Evolutionary conservation across 2,888 invertebrate genomes (phyloP), one percentile per base, ranked within the genome.

Genomic region (Chrysodeixis includens): DNA sequence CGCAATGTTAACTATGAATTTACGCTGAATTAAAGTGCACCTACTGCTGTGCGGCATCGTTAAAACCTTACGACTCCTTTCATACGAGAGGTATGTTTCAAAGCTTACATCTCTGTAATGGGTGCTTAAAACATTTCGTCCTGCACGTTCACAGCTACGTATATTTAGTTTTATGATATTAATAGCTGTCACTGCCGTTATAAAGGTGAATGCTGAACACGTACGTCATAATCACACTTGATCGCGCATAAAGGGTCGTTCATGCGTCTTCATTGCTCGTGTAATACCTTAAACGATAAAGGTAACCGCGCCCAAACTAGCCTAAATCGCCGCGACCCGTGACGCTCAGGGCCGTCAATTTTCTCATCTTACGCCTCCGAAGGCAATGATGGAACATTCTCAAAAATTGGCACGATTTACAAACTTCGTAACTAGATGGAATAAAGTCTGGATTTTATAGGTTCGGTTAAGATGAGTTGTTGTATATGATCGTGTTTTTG

Each of bases 171-270:
- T 57, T 59, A 18, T 62, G 26, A 69, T 35, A 51, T 26, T 20
- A 58, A 20, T 9, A 62, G 46, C 18, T 54, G 32, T 68, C 56
- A 32, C 26, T 18, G 18, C 18, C 14, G 20, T 14, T 14, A 18
- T 51, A 44, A 18, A 30, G 18, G 12, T 14, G 16, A 46, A 75
- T 59, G 44, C 60, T 30, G 55, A 53, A 30, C 61, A 66, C 72
- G 61, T 70, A 56, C 30, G 65, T 61, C 76, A 70, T 78, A 75
- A 75, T 76, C 70, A 69, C 70, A 71, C 67, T 72, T 69, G 74
- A 78, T 74, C 74, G 56, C 67, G 65, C 76, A 76, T 69, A 77
- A 76, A 74, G 69, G 71, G 71, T 64, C 67, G 67, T 74, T 69
- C 64, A 69, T 72, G 67, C 78, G 65, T 69, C 76, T 76, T 71